Evolutionary conservation across 2,888 invertebrate species (phyloP), one percentile per base, ranked within the genome.

Genomic region (Mechanitis mazaeus): DNA sequence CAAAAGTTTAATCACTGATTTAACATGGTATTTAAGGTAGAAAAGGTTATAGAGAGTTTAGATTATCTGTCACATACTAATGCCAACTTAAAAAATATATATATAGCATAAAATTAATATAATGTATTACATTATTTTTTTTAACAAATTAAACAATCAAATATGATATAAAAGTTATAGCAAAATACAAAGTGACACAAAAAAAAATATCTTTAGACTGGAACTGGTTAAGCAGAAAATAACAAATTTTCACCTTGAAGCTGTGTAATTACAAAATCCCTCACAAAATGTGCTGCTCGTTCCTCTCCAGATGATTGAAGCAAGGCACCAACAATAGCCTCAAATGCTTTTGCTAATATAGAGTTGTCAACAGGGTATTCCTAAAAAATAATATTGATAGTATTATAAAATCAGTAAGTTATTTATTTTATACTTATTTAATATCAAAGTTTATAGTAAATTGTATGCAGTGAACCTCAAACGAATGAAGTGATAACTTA

Each of bases 251-350:
- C 64, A 85, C 89, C 97, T 78, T 94, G 93, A 53, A 99, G 83
- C 75, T 95, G 95, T 2, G 95, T 93, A 61, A 99, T 92, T 59
- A 98, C 92, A 75, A 96, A 95, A 79, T 99, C 98, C 59, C 95
- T 90, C 1, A 98, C 93, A 85, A 99, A 97, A 62, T 91, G 84
- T 61, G 94, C 92, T 0, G 96, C 93, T 60, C 92, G 91, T 58
- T 93, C 91, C 53, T 90, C 81, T 38, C 94, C 93, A 35, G 94
- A 92, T 35, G 95, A 94, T 61, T 91, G 85, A 1, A 92, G 83
- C 4, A 98, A 80, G 0, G 96, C 96, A 20, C 94, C 95, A 45
- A 97, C 92, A 6, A 98, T 83, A 0, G 98, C 97, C 75, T 94
- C 93, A 62, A 98, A 93, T 33, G 95, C 93, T 47, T 92, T 92